Evolutionary conservation across 2,888 invertebrate genomes (phyloP).

Genomic region (Eilema depressum): DNA sequence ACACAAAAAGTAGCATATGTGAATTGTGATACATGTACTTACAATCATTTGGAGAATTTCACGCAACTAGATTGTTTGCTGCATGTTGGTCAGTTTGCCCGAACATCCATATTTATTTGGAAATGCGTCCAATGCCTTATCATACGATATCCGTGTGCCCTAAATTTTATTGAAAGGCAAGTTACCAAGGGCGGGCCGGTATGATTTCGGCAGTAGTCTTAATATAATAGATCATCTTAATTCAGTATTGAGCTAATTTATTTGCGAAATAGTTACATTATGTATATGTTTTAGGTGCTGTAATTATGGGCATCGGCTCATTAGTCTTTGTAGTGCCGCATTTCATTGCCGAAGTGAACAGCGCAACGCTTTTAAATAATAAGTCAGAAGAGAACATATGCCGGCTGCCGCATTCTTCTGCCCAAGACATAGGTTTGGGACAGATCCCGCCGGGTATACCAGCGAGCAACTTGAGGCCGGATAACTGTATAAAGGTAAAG

Average conservation of each 20-base stretch:
- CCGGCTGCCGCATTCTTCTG: slow-evolving; percentile 89
- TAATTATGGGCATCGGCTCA: slow-evolving; percentile 97
- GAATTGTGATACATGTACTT: not conserved
- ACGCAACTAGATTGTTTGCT: not conserved
- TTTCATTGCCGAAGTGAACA: slow-evolving; percentile 93
- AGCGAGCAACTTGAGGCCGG: slow-evolving; percentile 91
- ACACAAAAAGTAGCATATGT: not conserved
- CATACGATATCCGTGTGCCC: not conserved
- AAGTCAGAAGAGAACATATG: slow-evolving; percentile 93
- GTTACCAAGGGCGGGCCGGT: slow-evolving; percentile 3
- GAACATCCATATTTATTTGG: not conserved
- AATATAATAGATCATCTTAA: not conserved
- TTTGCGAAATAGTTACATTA: not conserved
- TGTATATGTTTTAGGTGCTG: slow-evolving; percentile 88
- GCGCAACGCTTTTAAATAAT: slow-evolving; percentile 89
- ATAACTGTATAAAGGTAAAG: slow-evolving; percentile 92
- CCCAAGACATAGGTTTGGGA: slow-evolving; percentile 91
- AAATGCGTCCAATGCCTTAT: not conserved
- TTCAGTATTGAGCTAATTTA: not conserved
- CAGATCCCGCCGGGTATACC: slow-evolving; percentile 91
- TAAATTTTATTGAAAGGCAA: not conserved
- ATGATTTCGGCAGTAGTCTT: not conserved
- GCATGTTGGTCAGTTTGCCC: not conserved
- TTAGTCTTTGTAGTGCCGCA: slow-evolving; percentile 97
- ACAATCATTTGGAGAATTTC: not conserved